Evolutionary conservation across 2,113 vertebrate species (phyloP), one percentile per base, ranked within the genome.

Genomic region (Oreochromis spilurus): DNA sequence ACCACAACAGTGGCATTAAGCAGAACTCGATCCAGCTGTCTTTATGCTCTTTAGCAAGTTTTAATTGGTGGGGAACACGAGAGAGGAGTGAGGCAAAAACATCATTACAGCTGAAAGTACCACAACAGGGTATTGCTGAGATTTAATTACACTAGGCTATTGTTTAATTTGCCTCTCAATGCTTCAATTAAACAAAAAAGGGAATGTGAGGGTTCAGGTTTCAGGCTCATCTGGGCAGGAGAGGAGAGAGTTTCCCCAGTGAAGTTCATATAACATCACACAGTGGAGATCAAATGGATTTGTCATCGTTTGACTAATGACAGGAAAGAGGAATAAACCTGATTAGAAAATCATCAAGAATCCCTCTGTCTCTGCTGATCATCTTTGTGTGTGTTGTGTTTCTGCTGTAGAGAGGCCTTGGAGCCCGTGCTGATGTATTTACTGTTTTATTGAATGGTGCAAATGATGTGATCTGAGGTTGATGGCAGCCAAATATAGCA

Each of bases 121-220:
- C 94, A 96, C 95, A 95, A 94, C 90, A 94, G 94, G 95, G 95
- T 94, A 94, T 95, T 95, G 90, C 91, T 92, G 91, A 93, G 94
- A 96, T 97, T 95, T 92, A 95, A 96, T 97, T 96, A 96, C 95
- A 94, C 34, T 8, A 17, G 89, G 88, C 95, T 95, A 94, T 96
- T 96, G 94, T 96, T 96, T 95, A 93, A 95, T 96, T 96, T 95
- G 90, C 93, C 95, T 96, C 93, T 92, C 93, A 81, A 92, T 86
- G 88, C 89, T 90, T 93, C 93, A 93, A 94, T 95, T 92, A 94
- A 87, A 89, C 85, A 83, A 82, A 86, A 93, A 90, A 79, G 89
- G 86, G 88, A 89, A 81, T 78, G 86, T 67, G 81, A 90, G 84
- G 89, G 89, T 89, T 96, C 88, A 79, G 75, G 88, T 96, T 96